Evolutionary conservation across 2,797 vertebrate genomes (phyloP).

Genomic region (Sebastes trivittatus): DNA sequence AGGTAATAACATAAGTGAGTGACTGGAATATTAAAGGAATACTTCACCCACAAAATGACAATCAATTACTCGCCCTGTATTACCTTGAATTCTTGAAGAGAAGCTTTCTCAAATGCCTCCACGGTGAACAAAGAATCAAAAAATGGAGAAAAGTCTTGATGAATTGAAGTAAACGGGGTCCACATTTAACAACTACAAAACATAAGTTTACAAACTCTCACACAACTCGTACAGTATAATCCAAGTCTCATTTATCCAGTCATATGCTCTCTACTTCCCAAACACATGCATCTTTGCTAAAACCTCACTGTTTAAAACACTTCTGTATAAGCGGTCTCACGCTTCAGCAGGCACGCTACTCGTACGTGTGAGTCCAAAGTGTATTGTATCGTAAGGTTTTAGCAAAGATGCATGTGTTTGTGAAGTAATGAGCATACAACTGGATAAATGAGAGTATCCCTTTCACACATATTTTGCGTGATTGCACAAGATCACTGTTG

Average conservation of each 20-base stretch:
- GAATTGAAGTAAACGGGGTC: too few species aligned
- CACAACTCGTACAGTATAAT: not conserved
- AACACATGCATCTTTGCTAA: too few species aligned
- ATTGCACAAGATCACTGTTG: not conserved
- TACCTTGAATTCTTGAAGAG: not conserved
- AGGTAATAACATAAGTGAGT: not conserved
- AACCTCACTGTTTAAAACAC: not conserved
- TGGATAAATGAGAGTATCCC: not conserved
- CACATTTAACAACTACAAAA: too few species aligned
- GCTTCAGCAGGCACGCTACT: accelerated
- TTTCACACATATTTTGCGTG: not conserved
- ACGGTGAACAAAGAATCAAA: accelerated
- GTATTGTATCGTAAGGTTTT: not conserved
- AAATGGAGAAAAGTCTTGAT: not conserved
- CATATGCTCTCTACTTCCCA: not conserved
- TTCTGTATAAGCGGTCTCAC: accelerated
- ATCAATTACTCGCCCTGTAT: not conserved
- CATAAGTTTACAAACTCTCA: not conserved
- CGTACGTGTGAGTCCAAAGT: not conserved
- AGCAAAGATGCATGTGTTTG: not conserved
- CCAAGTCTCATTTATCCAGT: not conserved
- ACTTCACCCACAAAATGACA: not conserved
- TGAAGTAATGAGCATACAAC: not conserved
- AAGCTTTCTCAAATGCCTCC: not conserved
- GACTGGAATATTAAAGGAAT: not conserved